Evolutionary conservation across 1,140 invertebrate species (phyloP), one percentile per base, ranked within the genome.

Genomic region (Megalonaias nervosa): DNA sequence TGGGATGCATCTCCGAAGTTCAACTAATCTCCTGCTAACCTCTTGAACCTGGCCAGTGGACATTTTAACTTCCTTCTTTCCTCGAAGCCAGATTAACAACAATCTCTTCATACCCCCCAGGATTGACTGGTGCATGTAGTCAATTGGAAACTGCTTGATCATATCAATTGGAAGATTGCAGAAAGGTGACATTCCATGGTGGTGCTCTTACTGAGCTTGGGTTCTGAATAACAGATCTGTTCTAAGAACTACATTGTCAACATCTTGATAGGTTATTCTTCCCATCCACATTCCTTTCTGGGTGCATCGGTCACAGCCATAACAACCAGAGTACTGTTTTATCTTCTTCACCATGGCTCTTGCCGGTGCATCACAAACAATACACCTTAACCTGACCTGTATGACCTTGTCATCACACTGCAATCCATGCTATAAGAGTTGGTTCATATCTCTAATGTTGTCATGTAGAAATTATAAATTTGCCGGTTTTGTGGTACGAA

Each of bases 351-450:
- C 74, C 81, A 86, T 91, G 26, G 89, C 82, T 75, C 86, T 85
- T 13, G 90, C 91, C 13, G 90, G 90, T 3, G 87, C 81, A 86
- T 91, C 90, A 81, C 86, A 90, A 61, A 90, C 80, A 58, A 90
- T 74, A 70, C 70, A 75, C 31, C 77, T 73, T 75, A 59, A 79
- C 70, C 59, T 71, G 68, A 3, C n/a, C 56, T n/a, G n/a, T n/a
- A n/a, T n/a, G n/a, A n/a, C n/a, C n/a, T n/a, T n/a, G n/a, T n/a
- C n/a, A n/a, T n/a, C n/a, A n/a, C n/a, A n/a, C n/a, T n/a, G n/a
- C n/a, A n/a, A n/a, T n/a, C n/a, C n/a, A n/a, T n/a, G n/a, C n/a
- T n/a, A n/a, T n/a, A n/a, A n/a, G n/a, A n/a, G 26, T 26, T 26
- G 26, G 26, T 26, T 26, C 26, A 26, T 26, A 26, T 26, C 26